Base-by-base conservation (phyloP, 1,140 invertebrate species). In the Anadara kagoshimensis region DNA sequence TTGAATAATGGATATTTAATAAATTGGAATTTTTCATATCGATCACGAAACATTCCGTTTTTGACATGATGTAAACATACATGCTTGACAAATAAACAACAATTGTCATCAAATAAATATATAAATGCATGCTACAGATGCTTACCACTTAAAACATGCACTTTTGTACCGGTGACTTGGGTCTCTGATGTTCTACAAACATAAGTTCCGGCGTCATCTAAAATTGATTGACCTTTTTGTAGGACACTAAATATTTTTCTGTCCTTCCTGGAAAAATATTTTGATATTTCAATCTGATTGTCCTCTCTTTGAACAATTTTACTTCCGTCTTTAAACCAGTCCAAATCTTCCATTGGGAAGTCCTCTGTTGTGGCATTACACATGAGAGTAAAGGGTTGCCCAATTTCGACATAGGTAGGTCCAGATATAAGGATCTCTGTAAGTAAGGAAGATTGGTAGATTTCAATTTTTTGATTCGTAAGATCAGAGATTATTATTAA, bases 61-160 rank as follows among this genome's bases (percentile, higher is more conserved):
- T 36, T 36, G 29, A 36, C 29, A 36, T 36, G 7, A 36, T 2
- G 29, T 36, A 36, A 2, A 36, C 29, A 36, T 36, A 7, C 29
- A n/a, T n/a, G n/a, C n/a, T n/a, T 36, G 29, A 7, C 29, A 36
- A 7, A 3, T 36, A n/a, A n/a, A 36, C 29, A 36, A 36, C 29
- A 36, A 3, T 36, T 36, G n/a, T 36, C 7, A 3, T 36, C 29
- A 36, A 36, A 36, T 36, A 7, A 36, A 36, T 36, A 36, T 36
- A 36, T 3, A 36, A 36, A 36, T 36, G 7, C 29, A 36, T 36
- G 29, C 29, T 36, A 3, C 29, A 36, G 29, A 59, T 67, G 58
- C 73, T 74, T 75, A 78, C 81, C 78, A 49, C 75, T 81, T 8
- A 80, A 66, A 16, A 82, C 80, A 65, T 80, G 79, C 26, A 80